Evolutionary conservation across 2,113 vertebrate species (phyloP).

Genomic region (Lepidothrix coronata): DNA sequence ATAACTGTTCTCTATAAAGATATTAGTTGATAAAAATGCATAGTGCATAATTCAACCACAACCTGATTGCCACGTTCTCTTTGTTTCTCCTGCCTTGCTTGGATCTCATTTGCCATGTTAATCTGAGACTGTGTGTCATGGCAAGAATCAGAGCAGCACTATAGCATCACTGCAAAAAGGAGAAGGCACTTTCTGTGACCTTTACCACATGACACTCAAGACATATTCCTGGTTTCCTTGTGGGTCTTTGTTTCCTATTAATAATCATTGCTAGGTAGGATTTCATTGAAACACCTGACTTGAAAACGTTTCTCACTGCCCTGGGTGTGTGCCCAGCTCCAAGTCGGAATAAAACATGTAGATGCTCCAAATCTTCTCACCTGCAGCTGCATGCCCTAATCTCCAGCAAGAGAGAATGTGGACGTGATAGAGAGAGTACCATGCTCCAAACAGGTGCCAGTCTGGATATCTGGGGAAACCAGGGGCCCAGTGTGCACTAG

Average conservation of each 20-base stretch:
- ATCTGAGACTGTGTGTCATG: fast-evolving
- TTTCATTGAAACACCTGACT: neutral
- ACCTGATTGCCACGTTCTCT: neutral
- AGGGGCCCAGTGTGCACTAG: neutral
- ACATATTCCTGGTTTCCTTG: neutral
- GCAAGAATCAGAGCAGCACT: neutral
- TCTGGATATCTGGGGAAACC: neutral
- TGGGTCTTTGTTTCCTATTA: neutral
- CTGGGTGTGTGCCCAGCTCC: neutral
- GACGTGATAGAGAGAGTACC: neutral
- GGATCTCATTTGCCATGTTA: neutral
- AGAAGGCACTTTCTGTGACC: neutral
- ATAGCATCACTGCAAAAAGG: fast-evolving
- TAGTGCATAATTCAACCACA: neutral
- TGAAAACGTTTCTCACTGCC: neutral
- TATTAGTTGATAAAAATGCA: neutral
- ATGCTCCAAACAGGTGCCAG: neutral
- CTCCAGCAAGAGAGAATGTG: neutral
- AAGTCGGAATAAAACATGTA: neutral
- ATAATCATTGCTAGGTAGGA: neutral
- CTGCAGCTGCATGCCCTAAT: neutral
- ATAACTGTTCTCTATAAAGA: neutral
- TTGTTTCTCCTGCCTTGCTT: neutral
- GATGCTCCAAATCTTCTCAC: neutral
- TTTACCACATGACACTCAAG: neutral